Base-by-base conservation (phyloP, 2,888 invertebrate species). In the Ophion obscuratus region DNA sequence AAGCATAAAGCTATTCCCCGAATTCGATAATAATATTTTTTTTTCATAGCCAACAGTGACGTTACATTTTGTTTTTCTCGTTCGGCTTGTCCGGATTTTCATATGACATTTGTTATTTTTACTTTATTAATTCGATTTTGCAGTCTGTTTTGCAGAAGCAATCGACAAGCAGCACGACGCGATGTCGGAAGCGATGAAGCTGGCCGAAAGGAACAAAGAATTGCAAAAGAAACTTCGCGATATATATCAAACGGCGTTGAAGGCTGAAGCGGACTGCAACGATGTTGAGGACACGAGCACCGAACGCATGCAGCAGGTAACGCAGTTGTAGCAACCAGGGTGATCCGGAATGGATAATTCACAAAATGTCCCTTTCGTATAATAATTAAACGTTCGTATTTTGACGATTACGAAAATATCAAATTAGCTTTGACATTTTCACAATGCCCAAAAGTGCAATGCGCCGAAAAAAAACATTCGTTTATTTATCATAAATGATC, bases 211-310 rank as follows among this genome's bases (percentile, higher is more conserved):
- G 89, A 97, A 97, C 90, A 96, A 96, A 91, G 94, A 94, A 83
- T 93, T 97, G 75, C 96, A 97, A 93, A 96, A 96, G 83, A 97
- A 97, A 93, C 91, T 97, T 87, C 95, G 95, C 87, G 97, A 97
- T 91, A 95, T 97, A 71, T 97, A 97, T 92, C 95, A 96, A 88
- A 95, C 97, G 87, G 97, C 97, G 2, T 93, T 97, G 84, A 96
- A 96, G 87, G 96, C 97, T 14, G 97, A 97, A 94, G 96, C 96
- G 59, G 97, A 97, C 91, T 97, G 97, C 87, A 97, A 97, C 92
- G 95, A 95, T 76, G 95, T 96, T 88, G 95, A 97, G 27, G 95
- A 96, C 89, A 95, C 95, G 84, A 96, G 96, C 92, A 95, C 95
- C 85, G 94, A 92, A 82, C 95, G 95, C 92, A 93, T 95, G 27